Evolutionary conservation across 1,140 invertebrate genomes (phyloP), one percentile per base, ranked within the genome.

Genomic region (Drosophila athabasca): DNA sequence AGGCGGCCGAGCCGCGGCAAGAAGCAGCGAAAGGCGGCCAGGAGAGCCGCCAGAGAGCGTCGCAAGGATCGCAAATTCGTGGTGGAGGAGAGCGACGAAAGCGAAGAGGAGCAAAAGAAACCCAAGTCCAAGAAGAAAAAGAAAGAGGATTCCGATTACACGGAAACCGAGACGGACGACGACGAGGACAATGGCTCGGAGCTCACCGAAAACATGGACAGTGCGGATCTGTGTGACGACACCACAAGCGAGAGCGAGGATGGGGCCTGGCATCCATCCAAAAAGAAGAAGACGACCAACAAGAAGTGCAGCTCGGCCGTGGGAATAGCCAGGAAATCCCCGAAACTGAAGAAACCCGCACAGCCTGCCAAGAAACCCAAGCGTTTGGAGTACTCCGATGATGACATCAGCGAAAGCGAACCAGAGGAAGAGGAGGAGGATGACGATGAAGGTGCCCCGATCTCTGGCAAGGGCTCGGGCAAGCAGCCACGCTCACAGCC

Each of bases 131-230:
- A 92, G 11, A 90, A 90, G 26, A 91, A 90, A 51, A 68, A 74
- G 8, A 91, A 90, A 13, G 78, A 81, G 19, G 90, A 92, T 46
- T 91, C 79, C 0, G 90, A 91, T 43, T 90, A 90, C 53, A 92
- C 93, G 2, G 94, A 94, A 7, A 93, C 94, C 0, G 90, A 91
- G 35, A 78, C 83, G 0, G 80, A 81, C 1, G 94, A 95, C 0
- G 93, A 94, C 26, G 93, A 93, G 24, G 93, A 93, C 22, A 93
- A 94, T 44, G 68, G 83, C 1, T 90, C 88, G 0, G 93, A 93
- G 44, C 72, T 92, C 5, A 93, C 92, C 22, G 94, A 94, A 11
- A 93, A 93, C 8, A 93, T 95, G 57, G 94, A 95, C 26, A 94
- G 93, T 43, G 94, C 94, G 50, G 93, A 93, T 67, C 92, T 93